Conservation (phyloP, 2,888 invertebrate species). For the Hemicrepidius hirtus region DNA sequence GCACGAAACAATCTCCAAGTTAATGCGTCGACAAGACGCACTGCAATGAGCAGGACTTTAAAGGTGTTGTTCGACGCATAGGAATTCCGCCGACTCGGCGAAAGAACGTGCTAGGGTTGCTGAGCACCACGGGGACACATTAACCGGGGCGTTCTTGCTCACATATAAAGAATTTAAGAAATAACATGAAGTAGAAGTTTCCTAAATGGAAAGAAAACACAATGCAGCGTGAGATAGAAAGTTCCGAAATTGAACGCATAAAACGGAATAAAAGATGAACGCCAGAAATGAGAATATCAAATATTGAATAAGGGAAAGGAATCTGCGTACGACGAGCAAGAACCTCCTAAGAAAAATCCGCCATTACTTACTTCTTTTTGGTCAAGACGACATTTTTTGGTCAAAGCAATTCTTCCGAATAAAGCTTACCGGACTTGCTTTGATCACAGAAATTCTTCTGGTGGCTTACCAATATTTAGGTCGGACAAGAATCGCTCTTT, state of each 20-base stretch:
- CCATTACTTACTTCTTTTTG: neutral
- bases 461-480: neutral
- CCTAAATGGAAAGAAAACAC: constrained; percentile 49
- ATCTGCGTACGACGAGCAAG: constrained; percentile 12
- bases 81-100: constrained; percentile 45
- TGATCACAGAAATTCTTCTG: neutral
- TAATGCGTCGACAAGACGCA: constrained; percentile 56
- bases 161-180: constrained; percentile 59
- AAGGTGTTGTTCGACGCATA: constrained; percentile 46
- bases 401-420: neutral
- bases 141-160: constrained; percentile 54
- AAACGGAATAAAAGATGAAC: constrained; percentile 52
- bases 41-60: constrained; percentile 55
- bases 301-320: constrained; percentile 49
- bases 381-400: neutral
- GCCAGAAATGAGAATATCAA: constrained; percentile 54
- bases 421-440: neutral
- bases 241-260: constrained; percentile 54
- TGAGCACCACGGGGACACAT: constrained; percentile 59
- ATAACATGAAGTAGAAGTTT: constrained; percentile 50
- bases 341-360: constrained; percentile 5
- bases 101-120: constrained; percentile 58
- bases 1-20: constrained; percentile 38
- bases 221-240: constrained; percentile 48
- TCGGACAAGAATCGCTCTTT: neutral